A percentile compares a stretch with the other conserved stretches of the same genome.
Conservation (phyloP, 2,888 invertebrate genomes). For the Nycteola revayana region DNA sequence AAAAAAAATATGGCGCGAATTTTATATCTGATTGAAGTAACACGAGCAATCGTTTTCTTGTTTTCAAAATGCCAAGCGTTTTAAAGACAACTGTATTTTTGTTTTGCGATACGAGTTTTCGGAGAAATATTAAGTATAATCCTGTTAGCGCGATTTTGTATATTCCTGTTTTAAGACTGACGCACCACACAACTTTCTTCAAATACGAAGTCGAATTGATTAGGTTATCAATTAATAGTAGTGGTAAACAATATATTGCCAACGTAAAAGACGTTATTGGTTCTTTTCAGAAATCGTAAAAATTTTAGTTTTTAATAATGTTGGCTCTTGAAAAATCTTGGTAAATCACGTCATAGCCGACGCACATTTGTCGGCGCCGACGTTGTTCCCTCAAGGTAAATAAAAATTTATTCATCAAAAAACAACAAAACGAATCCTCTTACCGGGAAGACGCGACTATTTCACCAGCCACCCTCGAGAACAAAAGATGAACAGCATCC, state of each 20-base stretch:
- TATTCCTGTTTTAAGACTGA: no score
- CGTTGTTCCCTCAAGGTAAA: slow-evolving; percentile 39
- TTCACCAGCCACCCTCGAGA: slow-evolving; percentile 53
- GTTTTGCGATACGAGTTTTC: no score
- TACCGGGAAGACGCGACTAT: slow-evolving; percentile 58
- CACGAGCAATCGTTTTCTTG: slow-evolving; percentile 6
- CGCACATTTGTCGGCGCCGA: slow-evolving; percentile 37
- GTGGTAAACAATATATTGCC: no score
- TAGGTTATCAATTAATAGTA: no score
- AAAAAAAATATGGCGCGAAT: slow-evolving; percentile 50
- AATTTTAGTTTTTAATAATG: no score
- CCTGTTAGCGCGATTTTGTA: no score
- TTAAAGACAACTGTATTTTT: not conserved
- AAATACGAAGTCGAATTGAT: no score
- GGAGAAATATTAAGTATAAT: no score
- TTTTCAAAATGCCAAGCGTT: not conserved
- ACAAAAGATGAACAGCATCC: slow-evolving; percentile 52
- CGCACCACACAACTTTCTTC: no score
- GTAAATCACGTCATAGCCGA: slow-evolving; percentile 14
- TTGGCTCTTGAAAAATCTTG: no score
- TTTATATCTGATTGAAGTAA: slow-evolving; percentile 29
- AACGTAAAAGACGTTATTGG: no score
- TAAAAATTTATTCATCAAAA: slow-evolving; percentile 59
- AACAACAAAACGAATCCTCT: slow-evolving; percentile 58
- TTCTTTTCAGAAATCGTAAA: no score